Evolutionary conservation across 2,113 vertebrate species (phyloP).

Genomic region (Mustela nigripes): DNA sequence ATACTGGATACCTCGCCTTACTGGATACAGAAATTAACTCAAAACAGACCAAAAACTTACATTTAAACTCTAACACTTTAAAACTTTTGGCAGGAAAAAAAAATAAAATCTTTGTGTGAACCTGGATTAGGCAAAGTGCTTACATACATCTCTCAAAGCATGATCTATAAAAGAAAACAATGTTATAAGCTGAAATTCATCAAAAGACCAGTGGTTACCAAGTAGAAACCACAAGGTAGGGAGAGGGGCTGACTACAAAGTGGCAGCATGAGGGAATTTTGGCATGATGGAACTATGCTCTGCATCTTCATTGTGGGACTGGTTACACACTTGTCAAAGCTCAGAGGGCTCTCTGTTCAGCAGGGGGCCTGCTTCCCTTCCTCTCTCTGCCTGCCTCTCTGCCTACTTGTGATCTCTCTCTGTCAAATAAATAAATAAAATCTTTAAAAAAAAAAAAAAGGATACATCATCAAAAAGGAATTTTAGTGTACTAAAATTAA

Average conservation of each 20-base stretch:
- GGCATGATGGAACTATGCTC: not conserved
- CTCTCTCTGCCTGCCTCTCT: no score
- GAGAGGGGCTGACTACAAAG: not conserved
- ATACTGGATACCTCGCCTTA: not conserved
- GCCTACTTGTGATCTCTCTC: no score
- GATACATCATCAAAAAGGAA: not conserved
- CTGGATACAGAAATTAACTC: not conserved
- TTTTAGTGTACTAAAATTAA: not conserved
- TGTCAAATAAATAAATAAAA: no score
- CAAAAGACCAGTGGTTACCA: not conserved
- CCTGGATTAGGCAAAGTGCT: not conserved
- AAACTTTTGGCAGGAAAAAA: not conserved
- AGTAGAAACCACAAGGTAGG: not conserved
- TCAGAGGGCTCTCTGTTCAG: no score
- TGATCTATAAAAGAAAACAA: not conserved
- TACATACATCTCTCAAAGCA: not conserved
- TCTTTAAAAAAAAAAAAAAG: no score
- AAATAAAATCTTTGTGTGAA: not conserved
- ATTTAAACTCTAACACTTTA: not conserved
- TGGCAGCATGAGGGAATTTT: not conserved
- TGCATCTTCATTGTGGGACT: not conserved
- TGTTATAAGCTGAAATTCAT: not conserved
- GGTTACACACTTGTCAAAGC: not conserved
- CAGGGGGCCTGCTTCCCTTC: no score
- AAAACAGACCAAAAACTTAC: not conserved